These are phyloP conservation scores for Poecilobothrus nobilitatus DNA, from an alignment of 2,888 invertebrate genomes.

Conservation along the genomic window DNA sequence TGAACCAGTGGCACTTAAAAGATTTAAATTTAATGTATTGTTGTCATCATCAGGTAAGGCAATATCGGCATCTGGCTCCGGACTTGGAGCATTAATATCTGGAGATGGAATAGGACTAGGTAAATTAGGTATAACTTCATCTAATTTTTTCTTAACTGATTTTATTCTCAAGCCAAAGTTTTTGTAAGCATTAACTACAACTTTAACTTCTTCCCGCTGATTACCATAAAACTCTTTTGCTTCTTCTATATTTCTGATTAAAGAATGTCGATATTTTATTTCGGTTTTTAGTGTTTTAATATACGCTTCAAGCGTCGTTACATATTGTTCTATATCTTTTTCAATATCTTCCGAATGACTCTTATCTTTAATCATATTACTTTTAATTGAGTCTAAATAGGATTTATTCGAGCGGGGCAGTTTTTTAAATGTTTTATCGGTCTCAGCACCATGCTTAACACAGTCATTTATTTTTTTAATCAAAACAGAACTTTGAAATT, in stretches of 20 bases:
- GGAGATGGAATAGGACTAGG: constrained; percentile 54
- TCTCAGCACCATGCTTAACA: constrained; percentile 62
- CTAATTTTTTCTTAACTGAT: constrained; percentile 73
- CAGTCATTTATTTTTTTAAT: constrained; percentile 69
- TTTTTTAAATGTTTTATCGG: constrained; percentile 56
- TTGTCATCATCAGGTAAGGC: constrained; percentile 55
- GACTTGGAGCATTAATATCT: constrained; percentile 62
- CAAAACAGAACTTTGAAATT: constrained; percentile 57
- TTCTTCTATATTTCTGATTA: constrained; percentile 69
- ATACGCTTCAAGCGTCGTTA: constrained; percentile 69
- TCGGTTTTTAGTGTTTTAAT: constrained; percentile 73
- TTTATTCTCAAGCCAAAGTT: constrained; percentile 86
- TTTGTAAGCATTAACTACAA: constrained; percentile 91
- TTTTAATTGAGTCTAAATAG: constrained; percentile 68
- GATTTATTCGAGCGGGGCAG: constrained; percentile 49
- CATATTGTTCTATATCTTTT: constrained; percentile 75
- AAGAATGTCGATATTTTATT: constrained; percentile 67
- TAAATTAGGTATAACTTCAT: constrained; percentile 67
- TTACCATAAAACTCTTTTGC: constrained; percentile 82
- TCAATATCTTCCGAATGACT: constrained; percentile 80
- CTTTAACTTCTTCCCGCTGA: constrained; percentile 88
- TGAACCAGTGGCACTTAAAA: neutral
- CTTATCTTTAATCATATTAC: constrained; percentile 69
- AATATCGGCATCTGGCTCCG: constrained; percentile 73
- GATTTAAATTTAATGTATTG: neutral